phyloP scores from a whole-genome alignment of 2,113 vertebrate species.

The Antigone vipio region DNA sequence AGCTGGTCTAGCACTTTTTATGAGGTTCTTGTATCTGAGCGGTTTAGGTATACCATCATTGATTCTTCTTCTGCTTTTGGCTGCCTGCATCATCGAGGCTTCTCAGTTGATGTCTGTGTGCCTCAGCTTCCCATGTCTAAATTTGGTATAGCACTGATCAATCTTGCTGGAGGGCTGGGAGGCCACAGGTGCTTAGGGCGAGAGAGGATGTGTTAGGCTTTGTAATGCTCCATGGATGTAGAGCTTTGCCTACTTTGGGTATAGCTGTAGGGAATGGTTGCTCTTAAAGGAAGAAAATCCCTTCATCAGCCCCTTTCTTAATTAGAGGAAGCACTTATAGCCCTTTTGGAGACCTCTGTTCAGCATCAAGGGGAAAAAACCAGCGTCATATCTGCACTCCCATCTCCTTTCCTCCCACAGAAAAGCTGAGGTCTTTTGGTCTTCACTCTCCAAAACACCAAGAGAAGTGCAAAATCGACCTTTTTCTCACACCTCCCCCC shows the following conservation, averaged over 20 bases:
- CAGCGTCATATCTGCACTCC: not conserved
- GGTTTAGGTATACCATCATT: rapidly evolving
- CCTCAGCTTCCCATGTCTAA: not conserved
- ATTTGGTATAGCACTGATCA: not conserved
- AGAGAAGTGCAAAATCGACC: not conserved
- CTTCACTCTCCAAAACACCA: not conserved
- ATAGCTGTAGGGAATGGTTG: not conserved
- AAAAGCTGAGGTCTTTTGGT: not conserved
- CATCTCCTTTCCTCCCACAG: not conserved
- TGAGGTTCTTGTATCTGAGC: not conserved
- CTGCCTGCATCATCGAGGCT: not conserved
- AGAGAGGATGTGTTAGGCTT: no score
- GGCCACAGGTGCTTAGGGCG: not conserved
- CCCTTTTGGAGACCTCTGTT: not conserved
- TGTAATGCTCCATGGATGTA: no score
- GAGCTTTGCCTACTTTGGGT: not conserved
- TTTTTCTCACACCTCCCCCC: not conserved
- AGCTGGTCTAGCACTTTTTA: not conserved
- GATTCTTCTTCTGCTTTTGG: not conserved
- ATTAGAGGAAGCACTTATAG: not conserved
- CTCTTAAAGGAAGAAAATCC: not conserved
- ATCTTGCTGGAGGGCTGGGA: not conserved
- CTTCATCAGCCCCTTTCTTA: not conserved
- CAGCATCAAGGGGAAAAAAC: rapidly evolving
- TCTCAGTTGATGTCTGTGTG: not conserved